phyloP scores from a whole-genome alignment of 2,797 vertebrate species.

The Neoniphon sammara region DNA sequence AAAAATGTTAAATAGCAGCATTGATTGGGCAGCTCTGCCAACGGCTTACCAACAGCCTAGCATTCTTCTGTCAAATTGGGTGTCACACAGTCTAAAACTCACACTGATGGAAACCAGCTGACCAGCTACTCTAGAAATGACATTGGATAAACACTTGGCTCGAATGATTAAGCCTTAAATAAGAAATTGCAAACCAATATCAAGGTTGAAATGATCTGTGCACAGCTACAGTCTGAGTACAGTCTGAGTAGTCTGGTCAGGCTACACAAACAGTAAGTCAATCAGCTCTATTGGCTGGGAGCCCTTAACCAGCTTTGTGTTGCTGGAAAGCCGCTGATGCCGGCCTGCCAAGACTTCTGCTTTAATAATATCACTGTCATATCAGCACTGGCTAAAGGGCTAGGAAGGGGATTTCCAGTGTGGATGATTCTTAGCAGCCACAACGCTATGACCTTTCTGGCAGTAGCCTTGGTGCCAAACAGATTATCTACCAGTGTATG shows the following conservation, averaged over 20 bases:
- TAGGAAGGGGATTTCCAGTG: constrained; percentile 66
- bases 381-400: constrained; percentile 40
- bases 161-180: constrained; percentile 7
- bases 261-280: constrained; percentile 31
- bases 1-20: not conserved
- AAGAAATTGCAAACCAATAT: not conserved
- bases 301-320: constrained; percentile 53
- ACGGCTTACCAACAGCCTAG: not conserved
- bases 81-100: not conserved
- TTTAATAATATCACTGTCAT: constrained; percentile 62
- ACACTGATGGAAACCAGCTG: not conserved
- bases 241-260: constrained; percentile 2
- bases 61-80: not conserved
- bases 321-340: constrained; percentile 61
- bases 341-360: constrained; percentile 52
- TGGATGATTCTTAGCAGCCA: constrained; percentile 41
- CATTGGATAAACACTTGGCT: not conserved
- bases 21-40: not conserved
- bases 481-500: not conserved
- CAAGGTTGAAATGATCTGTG: not conserved
- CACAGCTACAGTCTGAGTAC: not conserved
- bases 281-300: constrained; percentile 41
- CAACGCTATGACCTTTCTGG: constrained; percentile 17
- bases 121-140: not conserved
- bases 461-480: constrained; percentile 19